phyloP scores from a whole-genome alignment of 2,113 vertebrate genomes.

The Pitta sordida region DNA sequence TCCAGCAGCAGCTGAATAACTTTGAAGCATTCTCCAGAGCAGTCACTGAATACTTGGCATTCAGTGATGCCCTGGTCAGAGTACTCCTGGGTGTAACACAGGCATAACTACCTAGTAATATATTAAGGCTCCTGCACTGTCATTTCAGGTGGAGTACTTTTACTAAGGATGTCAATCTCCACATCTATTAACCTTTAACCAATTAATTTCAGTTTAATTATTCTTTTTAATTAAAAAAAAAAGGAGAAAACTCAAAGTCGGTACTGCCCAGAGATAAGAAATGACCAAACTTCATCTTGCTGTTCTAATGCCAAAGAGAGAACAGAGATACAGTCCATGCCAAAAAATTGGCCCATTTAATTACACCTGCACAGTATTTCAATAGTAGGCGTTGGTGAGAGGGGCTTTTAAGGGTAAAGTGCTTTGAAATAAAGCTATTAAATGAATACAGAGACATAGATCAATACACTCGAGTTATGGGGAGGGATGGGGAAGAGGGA shows the following conservation, averaged over 20 bases:
- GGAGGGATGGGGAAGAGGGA: neutral
- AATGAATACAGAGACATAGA: conserved; percentile 60
- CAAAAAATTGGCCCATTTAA: conserved; percentile 54
- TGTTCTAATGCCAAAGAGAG: neutral
- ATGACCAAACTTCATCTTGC: neutral
- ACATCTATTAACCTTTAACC: conserved; percentile 57
- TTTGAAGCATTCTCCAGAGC: neutral
- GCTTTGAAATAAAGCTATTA: conserved; percentile 68
- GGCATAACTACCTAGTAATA: neutral
- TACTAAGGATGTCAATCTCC: conserved; percentile 14
- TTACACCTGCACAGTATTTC: conserved; percentile 62
- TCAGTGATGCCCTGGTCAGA: neutral
- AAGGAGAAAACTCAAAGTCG: neutral
- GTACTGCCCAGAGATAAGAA: neutral
- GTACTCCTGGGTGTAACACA: conserved; percentile 13
- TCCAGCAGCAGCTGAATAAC: neutral
- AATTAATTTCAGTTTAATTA: conserved; percentile 49
- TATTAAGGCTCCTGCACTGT: conserved; percentile 11
- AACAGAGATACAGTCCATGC: neutral
- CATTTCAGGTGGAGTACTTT: conserved; percentile 31
- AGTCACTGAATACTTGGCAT: neutral
- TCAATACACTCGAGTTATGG: conserved; percentile 39
- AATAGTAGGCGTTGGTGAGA: conserved; percentile 32
- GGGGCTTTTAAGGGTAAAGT: conserved; percentile 67
- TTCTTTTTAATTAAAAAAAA: conserved; percentile 29